Evolutionary conservation across 2,888 invertebrate genomes (phyloP).

Genomic region (Drosophila kuntzei): DNA sequence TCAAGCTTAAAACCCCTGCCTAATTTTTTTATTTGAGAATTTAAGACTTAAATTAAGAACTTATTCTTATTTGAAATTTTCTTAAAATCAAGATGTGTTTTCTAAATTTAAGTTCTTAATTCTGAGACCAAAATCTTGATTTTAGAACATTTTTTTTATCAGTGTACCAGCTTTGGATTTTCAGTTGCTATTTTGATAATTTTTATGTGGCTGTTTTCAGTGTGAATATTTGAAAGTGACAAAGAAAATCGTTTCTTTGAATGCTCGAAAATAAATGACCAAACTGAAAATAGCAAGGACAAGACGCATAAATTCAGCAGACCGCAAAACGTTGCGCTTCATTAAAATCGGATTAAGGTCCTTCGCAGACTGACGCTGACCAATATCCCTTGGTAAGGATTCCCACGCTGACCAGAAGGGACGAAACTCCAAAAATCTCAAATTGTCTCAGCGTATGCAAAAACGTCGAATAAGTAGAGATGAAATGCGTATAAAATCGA

Average conservation of each 20-base stretch:
- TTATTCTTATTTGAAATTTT: no score
- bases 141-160: no score
- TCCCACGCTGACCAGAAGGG: conserved; percentile 80
- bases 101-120: no score
- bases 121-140: no score
- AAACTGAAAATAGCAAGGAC: conserved; percentile 30
- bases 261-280: conserved; percentile 36
- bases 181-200: background rate
- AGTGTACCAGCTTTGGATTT: no score
- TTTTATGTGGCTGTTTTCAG: background rate
- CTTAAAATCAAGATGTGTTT: no score
- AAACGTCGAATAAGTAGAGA: conserved; percentile 55
- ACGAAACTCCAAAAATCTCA: conserved; percentile 46
- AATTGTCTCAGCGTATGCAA: conserved; percentile 59
- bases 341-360: conserved; percentile 85
- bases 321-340: conserved; percentile 85
- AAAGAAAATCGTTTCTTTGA: conserved; percentile 21
- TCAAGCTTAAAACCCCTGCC: no score
- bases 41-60: no score
- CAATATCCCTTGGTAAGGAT: conserved; percentile 57
- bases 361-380: conserved; percentile 60
- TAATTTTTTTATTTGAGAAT: no score
- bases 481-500: conserved; percentile 70
- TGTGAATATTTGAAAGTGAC: background rate
- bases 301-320: conserved; percentile 53